Evolutionary conservation across 2,888 invertebrate genomes (phyloP).

Genomic region (Pristionchus fissidentatus): DNA sequence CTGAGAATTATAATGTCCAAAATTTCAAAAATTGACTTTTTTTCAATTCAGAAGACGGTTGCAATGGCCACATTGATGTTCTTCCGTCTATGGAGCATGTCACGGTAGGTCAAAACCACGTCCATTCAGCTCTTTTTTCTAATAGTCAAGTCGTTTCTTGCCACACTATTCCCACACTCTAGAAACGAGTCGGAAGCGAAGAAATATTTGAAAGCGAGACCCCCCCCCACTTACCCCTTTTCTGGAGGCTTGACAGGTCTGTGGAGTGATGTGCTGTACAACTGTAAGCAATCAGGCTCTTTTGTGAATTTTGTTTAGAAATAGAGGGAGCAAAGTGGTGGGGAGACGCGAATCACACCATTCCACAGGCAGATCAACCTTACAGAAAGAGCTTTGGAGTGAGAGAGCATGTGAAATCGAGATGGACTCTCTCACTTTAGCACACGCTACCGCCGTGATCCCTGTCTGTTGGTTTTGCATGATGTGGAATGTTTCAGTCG

Average conservation of each 20-base stretch:
- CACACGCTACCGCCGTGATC: not conserved
- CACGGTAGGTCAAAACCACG: not conserved
- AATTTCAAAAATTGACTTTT: not conserved
- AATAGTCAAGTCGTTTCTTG: no score
- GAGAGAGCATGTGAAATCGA: no score
- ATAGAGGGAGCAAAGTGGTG: no score
- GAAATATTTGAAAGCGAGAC: not conserved
- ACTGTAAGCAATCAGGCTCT: not conserved
- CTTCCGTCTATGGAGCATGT: not conserved
- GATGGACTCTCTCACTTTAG: no score
- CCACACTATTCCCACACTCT: no score
- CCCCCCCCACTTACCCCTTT: not conserved
- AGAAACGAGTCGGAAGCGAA: not conserved
- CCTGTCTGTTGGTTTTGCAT: no score
- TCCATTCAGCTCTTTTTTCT: no score
- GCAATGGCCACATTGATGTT: not conserved
- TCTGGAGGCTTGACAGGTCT: not conserved
- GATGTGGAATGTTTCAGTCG: no score
- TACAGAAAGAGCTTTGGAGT: no score
- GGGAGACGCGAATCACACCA: no score
- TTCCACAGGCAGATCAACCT: no score
- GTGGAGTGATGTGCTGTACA: not conserved
- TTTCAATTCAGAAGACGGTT: constrained; percentile 5
- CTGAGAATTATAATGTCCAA: no score
- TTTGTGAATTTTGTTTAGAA: not conserved